Percentiles rank a stretch among this genome's conserved stretches.
These are phyloP conservation scores for Leptinotarsa juncta DNA, from an alignment of 2,888 invertebrate species.

Conservation along the genomic window DNA sequence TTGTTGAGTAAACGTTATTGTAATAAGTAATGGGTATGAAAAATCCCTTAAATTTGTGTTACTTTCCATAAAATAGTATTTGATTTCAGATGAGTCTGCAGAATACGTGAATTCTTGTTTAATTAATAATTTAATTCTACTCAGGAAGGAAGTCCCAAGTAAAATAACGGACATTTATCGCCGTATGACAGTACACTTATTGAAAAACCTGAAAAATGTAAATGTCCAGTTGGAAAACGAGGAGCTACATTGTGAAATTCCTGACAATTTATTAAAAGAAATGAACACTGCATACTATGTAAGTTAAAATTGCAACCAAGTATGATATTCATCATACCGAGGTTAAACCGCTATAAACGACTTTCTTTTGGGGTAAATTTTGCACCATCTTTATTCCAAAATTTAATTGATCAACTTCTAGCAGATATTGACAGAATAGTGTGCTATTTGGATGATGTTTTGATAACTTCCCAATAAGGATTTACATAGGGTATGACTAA, in stretches of 20 bases:
- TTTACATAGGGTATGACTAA: too few relatives aligned
- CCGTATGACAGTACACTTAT: constrained; percentile 2
- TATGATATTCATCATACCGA: background rate
- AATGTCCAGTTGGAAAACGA: constrained; percentile 17
- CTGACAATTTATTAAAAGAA: constrained; percentile 21
- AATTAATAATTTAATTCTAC: constrained; percentile 1
- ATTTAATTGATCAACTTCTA: too few relatives aligned
- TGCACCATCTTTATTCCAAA: too few relatives aligned
- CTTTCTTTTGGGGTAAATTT: too few relatives aligned
- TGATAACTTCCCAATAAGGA: too few relatives aligned
- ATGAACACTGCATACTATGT: constrained; percentile 15
- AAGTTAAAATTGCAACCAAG: background rate
- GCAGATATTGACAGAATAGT: too few relatives aligned
- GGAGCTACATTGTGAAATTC: constrained; percentile 20
- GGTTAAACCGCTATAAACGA: too few relatives aligned
- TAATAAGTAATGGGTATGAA: background rate
- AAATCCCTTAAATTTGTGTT: background rate
- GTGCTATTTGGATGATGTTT: too few relatives aligned
- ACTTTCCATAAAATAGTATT: background rate
- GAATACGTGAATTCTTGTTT: background rate
- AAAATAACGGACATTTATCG: constrained; percentile 17
- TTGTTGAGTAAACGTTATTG: too few relatives aligned
- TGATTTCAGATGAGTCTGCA: background rate
- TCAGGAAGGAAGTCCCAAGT: constrained; percentile 21
- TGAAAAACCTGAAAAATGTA: constrained; percentile 9